Conservation (phyloP, 2,113 vertebrate species). For the Ardeotis arabs region DNA sequence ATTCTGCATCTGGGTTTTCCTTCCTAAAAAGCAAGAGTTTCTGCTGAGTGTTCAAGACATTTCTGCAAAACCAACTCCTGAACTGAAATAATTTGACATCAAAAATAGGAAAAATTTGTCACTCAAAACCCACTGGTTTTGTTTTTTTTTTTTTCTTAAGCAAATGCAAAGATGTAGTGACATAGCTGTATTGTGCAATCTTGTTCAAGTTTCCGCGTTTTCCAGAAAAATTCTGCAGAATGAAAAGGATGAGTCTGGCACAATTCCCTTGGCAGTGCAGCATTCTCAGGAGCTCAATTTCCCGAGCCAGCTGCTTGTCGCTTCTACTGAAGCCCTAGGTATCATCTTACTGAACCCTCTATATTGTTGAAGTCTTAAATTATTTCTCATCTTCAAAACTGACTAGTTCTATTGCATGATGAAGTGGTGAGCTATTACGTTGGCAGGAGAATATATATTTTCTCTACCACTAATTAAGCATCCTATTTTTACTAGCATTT, state of each 20-base stretch:
- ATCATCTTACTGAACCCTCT: neutral
- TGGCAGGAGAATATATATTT: neutral
- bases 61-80: neutral
- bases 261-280: neutral
- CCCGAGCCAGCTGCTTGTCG: neutral
- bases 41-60: neutral
- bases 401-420: neutral
- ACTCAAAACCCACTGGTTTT: neutral
- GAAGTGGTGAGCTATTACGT: neutral
- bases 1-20: neutral
- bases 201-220: neutral
- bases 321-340: neutral
- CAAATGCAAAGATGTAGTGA: neutral
- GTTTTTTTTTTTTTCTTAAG: neutral
- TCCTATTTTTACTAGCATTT: neutral
- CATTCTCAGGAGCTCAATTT: neutral
- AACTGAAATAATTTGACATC: neutral
- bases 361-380: neutral
- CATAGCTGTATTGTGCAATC: neutral
- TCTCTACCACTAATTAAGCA: neutral
- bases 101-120: neutral
- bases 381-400: neutral
- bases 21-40: neutral
- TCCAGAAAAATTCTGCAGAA: neutral
- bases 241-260: neutral